These are phyloP conservation scores for Myotis yumanensis DNA, from an alignment of 2,113 vertebrate genomes.

Conservation along the genomic window DNA sequence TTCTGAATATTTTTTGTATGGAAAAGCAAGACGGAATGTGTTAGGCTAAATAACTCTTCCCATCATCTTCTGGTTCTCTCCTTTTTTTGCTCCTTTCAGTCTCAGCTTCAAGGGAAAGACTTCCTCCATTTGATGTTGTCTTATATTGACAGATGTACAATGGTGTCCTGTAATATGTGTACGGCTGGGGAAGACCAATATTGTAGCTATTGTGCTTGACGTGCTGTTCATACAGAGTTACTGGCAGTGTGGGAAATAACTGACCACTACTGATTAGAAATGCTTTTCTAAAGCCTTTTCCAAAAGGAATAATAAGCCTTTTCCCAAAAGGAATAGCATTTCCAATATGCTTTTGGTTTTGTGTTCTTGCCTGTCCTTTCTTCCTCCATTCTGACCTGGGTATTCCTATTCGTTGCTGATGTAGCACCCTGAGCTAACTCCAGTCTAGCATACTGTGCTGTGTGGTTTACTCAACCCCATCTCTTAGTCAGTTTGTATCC, in stretches of 20 bases:
- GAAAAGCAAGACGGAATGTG: not conserved
- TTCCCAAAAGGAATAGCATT: not conserved
- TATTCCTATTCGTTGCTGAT: not conserved
- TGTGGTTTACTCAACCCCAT: not conserved
- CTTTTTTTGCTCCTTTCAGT: not conserved
- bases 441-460: not conserved
- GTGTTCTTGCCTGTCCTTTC: not conserved
- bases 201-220: not conserved
- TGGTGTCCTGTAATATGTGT: not conserved
- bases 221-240: not conserved
- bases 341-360: not conserved
- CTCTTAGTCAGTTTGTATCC: not conserved
- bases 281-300: not conserved
- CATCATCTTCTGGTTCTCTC: not conserved
- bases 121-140: not conserved
- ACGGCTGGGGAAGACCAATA: not conserved
- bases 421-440: not conserved
- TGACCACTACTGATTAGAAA: not conserved
- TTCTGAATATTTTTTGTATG: not conserved
- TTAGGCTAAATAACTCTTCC: not conserved
- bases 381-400: not conserved
- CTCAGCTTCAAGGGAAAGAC: not conserved
- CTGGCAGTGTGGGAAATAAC: not conserved
- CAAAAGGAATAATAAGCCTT: not conserved
- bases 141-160: not conserved